phyloP scores from a whole-genome alignment of 2,113 vertebrate species.

The Oreocharis arfaki region DNA sequence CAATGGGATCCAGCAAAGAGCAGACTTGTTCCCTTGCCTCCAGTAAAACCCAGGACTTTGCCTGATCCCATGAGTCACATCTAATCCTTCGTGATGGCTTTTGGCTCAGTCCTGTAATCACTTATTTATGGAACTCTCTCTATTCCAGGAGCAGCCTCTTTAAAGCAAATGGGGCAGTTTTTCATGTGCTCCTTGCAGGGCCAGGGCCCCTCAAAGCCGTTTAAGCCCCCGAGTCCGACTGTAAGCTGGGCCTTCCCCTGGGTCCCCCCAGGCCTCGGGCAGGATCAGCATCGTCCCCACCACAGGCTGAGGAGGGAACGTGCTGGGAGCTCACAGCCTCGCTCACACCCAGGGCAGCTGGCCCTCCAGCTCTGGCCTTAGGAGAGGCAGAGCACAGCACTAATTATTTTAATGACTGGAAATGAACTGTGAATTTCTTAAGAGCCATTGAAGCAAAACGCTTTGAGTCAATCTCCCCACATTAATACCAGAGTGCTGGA shows the following conservation, averaged over 20 bases:
- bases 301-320: neutral
- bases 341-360: neutral
- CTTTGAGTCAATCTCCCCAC: neutral
- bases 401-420: conserved; percentile 32
- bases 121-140: neutral
- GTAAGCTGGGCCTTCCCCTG: neutral
- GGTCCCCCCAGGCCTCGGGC: neutral
- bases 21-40: neutral
- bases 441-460: neutral
- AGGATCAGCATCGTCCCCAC: fast-evolving
- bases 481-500: neutral
- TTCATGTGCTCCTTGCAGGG: neutral
- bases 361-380: neutral
- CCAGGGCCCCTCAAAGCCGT: neutral
- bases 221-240: neutral
- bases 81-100: neutral
- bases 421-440: conserved; percentile 11
- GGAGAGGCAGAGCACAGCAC: neutral
- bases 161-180: neutral
- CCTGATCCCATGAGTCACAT: neutral
- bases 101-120: neutral
- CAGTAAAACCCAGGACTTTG: neutral
- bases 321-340: neutral
- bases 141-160: neutral
- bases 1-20: neutral